A percentile compares a stretch with the other conserved stretches of the same genome.
phyloP scores from a whole-genome alignment of 2,888 invertebrate genomes.

The Sinhomidia bicolor region DNA sequence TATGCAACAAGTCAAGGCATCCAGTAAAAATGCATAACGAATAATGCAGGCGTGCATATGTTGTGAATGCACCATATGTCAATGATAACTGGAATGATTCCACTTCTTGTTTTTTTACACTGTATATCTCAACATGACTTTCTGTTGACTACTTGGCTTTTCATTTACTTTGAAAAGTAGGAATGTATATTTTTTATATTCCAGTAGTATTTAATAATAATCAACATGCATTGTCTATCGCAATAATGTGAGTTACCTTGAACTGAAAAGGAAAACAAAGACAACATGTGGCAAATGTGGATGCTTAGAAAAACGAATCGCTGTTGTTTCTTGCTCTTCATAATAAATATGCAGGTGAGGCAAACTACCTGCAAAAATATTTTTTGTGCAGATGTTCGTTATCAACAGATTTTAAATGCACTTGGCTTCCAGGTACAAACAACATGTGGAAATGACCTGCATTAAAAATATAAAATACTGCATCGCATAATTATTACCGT shows the following conservation, averaged over 20 bases:
- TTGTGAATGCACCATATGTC: too few relatives aligned
- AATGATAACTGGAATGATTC: too few relatives aligned
- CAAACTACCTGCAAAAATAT: constrained; percentile 49
- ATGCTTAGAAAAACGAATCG: neutral
- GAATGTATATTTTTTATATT: neutral
- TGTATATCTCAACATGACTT: too few relatives aligned
- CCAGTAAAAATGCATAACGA: too few relatives aligned
- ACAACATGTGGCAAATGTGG: constrained; percentile 55
- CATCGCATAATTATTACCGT: neutral
- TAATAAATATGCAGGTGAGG: constrained; percentile 46
- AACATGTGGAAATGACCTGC: neutral
- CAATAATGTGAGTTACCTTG: constrained; percentile 32
- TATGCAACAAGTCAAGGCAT: too few relatives aligned
- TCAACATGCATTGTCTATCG: neutral
- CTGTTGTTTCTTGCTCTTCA: neutral
- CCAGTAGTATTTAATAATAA: neutral
- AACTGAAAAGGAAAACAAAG: constrained; percentile 36
- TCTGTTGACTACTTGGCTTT: neutral
- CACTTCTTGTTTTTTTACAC: too few relatives aligned
- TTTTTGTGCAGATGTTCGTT: constrained; percentile 42
- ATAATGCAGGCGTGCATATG: too few relatives aligned
- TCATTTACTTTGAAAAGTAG: neutral
- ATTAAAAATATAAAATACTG: neutral
- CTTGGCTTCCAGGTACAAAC: neutral
- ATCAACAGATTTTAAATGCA: constrained; percentile 21